Percentiles rank a stretch among this genome's conserved stretches.
Conservation (phyloP, 2,113 vertebrate genomes). For the Cavia aperea region DNA sequence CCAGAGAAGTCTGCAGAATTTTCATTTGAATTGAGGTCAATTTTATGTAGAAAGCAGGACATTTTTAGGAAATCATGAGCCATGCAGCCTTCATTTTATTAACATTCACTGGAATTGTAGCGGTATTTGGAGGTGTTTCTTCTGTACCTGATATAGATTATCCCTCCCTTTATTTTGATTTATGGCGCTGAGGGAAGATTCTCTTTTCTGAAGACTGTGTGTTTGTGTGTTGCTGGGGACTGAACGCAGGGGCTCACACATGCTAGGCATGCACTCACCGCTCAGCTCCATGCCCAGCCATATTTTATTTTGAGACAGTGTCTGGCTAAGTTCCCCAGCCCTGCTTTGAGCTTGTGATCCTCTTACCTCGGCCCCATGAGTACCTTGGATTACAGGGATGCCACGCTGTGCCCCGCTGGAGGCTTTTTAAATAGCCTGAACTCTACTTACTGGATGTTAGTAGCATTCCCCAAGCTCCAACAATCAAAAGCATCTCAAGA, state of each 20-base stretch:
- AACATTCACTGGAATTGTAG: background rate
- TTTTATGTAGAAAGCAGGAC: background rate
- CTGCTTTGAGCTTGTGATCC: background rate
- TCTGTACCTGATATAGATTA: background rate
- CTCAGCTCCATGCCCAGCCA: background rate
- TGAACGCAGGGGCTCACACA: background rate
- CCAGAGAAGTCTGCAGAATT: background rate
- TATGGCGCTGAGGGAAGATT: background rate
- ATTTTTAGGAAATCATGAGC: background rate
- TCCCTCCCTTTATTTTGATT: background rate
- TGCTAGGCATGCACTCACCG: background rate
- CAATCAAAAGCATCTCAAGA: background rate
- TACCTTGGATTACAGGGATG: background rate
- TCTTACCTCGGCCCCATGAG: background rate
- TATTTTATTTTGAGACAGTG: background rate
- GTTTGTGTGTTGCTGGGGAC: background rate
- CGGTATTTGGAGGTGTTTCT: background rate
- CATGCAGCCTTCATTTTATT: background rate
- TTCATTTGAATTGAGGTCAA: background rate
- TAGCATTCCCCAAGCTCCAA: background rate
- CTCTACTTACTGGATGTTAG: background rate
- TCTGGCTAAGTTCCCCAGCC: background rate
- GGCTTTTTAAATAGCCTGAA: background rate
- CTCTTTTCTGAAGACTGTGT: background rate
- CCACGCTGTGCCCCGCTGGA: background rate